Percentiles rank a stretch among this genome's conserved stretches.
These are phyloP conservation scores for Propsilocerus akamusi DNA, from an alignment of 1,140 invertebrate genomes.

Conservation along the genomic window DNA sequence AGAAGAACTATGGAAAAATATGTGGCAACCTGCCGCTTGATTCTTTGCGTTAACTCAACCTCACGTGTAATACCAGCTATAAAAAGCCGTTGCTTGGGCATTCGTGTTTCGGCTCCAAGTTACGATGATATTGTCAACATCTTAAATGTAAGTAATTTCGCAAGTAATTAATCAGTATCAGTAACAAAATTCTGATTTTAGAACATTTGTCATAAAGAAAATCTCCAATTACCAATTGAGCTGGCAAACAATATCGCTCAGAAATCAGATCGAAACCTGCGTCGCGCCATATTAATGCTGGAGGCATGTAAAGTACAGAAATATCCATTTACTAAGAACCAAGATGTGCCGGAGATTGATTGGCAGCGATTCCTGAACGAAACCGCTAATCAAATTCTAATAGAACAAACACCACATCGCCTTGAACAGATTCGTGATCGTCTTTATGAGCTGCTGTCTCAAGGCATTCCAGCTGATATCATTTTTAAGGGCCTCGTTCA, in stretches of 20 bases:
- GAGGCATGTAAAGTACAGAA: constrained; percentile 88
- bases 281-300: constrained; percentile 81
- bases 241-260: constrained; percentile 62
- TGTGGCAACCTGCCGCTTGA: constrained; percentile 82
- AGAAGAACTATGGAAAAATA: constrained; percentile 99
- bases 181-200: constrained; percentile 21
- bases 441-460: constrained; percentile 84
- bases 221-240: constrained; percentile 53
- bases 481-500: constrained; percentile 82
- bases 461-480: constrained; percentile 83
- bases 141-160: constrained; percentile 21
- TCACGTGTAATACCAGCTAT: constrained; percentile 92
- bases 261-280: constrained; percentile 75
- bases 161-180: background rate
- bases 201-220: constrained; percentile 70
- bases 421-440: constrained; percentile 69
- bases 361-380: constrained; percentile 82
- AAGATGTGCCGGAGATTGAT: constrained; percentile 72
- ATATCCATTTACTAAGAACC: constrained; percentile 69
- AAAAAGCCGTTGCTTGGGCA: constrained; percentile 77
- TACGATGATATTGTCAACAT: constrained; percentile 55
- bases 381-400: constrained; percentile 72
- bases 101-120: constrained; percentile 78
- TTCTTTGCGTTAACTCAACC: constrained; percentile 87
- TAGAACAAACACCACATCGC: constrained; percentile 72